Percentiles rank a stretch among this genome's conserved stretches.
phyloP scores from a whole-genome alignment of 53 echinoderm and acorn worm species.

The Apostichopus leukothele region DNA sequence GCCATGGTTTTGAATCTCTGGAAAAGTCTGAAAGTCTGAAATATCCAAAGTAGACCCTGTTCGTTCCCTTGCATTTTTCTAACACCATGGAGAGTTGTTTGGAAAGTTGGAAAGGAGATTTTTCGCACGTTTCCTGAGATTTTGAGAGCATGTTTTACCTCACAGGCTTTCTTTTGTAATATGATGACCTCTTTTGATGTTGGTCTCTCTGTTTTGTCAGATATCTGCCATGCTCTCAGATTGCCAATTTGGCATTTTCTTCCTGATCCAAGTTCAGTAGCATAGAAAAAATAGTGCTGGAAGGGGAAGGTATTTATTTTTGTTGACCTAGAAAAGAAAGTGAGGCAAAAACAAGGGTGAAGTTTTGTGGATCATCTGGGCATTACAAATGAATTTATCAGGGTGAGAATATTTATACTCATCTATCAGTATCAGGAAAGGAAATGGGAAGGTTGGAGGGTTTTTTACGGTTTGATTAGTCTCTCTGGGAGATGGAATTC shows the following conservation, averaged over 20 bases:
- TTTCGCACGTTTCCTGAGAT: no score
- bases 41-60: no score
- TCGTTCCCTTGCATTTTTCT: no score
- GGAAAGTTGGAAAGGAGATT: no score
- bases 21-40: no score
- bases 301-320: slow-evolving; percentile 29
- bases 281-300: slow-evolving; percentile 6
- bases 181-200: slow-evolving; percentile 22
- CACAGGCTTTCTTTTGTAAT: slow-evolving; percentile 6
- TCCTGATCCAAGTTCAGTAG: slow-evolving; percentile 27
- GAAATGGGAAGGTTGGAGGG: slow-evolving; percentile 7
- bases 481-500: slow-evolving; percentile 21
- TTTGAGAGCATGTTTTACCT: not conserved
- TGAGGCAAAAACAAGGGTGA: not conserved
- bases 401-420: slow-evolving; percentile 9
- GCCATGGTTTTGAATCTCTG: no score
- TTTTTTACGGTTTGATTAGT: slow-evolving; percentile 2
- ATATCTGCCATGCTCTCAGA: not conserved
- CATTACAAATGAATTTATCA: slow-evolving; percentile 16
- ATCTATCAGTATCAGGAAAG: slow-evolving; percentile 2
- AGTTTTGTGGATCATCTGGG: slow-evolving; percentile 13
- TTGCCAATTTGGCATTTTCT: slow-evolving; percentile 32
- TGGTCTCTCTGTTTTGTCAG: slow-evolving; percentile 25
- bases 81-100: no score
- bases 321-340: slow-evolving; percentile 35